Conservation (phyloP, 1,140 invertebrate genomes). For the Pogonomyrmex barbatus region DNA sequence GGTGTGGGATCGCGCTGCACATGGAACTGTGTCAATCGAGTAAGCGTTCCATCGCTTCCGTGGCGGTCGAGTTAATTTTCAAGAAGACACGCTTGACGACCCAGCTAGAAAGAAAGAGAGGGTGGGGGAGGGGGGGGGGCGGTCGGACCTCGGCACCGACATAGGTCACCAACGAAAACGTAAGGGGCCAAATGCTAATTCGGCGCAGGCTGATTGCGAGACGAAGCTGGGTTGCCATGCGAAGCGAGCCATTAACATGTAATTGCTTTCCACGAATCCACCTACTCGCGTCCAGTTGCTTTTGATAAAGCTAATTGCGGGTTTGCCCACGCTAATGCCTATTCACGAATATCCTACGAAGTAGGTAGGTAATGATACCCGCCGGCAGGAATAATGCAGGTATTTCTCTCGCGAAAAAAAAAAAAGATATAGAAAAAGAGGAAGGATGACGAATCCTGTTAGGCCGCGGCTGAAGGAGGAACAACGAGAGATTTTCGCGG, state of each 20-base stretch:
- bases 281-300: slow-evolving; percentile 83
- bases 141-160: slow-evolving; percentile 40
- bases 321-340: slow-evolving; percentile 83
- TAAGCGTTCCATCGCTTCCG: slow-evolving; percentile 33
- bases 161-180: slow-evolving; percentile 60
- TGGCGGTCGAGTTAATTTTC: slow-evolving; percentile 46
- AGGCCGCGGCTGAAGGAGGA: neutral
- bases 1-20: neutral
- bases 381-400: slow-evolving; percentile 72
- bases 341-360: slow-evolving; percentile 80
- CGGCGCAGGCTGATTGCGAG: slow-evolving; percentile 71
- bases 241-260: slow-evolving; percentile 84
- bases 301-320: slow-evolving; percentile 85
- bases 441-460: slow-evolving; percentile 53
- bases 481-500: slow-evolving; percentile 23
- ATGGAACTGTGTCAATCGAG: slow-evolving; percentile 17
- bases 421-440: slow-evolving; percentile 8
- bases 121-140: neutral
- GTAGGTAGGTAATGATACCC: slow-evolving; percentile 80
- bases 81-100: slow-evolving; percentile 58
- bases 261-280: slow-evolving; percentile 85
- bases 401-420: slow-evolving; percentile 71
- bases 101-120: slow-evolving; percentile 25
- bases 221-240: slow-evolving; percentile 82
- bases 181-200: slow-evolving; percentile 81